Evolutionary conservation across 2,797 vertebrate species (phyloP).

Genomic region (Chloroceryle amazona): DNA sequence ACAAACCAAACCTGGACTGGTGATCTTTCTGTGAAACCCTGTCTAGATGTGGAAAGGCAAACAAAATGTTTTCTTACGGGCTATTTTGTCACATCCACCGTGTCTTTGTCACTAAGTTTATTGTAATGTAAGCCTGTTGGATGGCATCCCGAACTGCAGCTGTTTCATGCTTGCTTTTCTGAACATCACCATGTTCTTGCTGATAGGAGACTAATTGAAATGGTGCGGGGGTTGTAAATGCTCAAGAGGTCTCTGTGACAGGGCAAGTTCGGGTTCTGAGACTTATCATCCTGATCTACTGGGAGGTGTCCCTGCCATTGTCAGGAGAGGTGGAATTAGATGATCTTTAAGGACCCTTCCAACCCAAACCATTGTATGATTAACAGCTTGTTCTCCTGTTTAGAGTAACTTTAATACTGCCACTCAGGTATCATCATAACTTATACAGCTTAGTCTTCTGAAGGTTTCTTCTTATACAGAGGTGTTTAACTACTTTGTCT

Average conservation of each 20-base stretch:
- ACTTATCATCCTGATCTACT: background rate
- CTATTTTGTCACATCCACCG: background rate
- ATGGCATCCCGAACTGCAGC: background rate
- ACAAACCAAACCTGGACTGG: background rate
- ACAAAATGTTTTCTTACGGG: background rate
- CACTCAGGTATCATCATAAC: background rate
- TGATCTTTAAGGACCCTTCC: background rate
- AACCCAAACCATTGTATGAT: background rate
- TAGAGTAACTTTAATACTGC: background rate
- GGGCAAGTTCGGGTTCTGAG: background rate
- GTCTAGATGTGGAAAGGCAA: background rate
- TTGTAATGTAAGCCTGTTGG: background rate
- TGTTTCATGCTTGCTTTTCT: background rate
- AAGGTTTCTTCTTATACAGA: background rate
- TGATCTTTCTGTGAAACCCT: background rate
- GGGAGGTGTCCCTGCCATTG: background rate
- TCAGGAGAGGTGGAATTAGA: background rate
- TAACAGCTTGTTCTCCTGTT: background rate
- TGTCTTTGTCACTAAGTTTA: background rate
- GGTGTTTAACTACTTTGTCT: conserved; percentile 1
- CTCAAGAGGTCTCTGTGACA: background rate
- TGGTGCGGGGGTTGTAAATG: background rate
- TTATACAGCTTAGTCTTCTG: background rate
- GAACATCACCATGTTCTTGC: background rate
- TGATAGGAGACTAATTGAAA: accelerated